Conservation (phyloP, 2,888 invertebrate genomes). For the Pseudanteris insignis region DNA sequence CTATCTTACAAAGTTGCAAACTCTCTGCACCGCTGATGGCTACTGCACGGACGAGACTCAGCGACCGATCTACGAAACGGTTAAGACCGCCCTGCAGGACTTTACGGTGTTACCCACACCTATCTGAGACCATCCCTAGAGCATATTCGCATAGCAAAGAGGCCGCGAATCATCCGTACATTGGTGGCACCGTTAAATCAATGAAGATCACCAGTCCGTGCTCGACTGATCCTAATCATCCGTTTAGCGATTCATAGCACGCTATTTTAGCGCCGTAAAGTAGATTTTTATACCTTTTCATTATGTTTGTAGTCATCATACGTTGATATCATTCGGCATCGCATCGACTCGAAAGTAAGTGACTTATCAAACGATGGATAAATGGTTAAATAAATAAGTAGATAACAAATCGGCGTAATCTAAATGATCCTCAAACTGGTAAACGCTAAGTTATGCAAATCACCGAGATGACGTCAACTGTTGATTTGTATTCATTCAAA, state of each 20-base stretch:
- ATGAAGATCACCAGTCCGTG: slow-evolving; percentile 17
- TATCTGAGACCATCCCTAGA: slow-evolving; percentile 73
- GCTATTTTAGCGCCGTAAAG: slow-evolving; percentile 13
- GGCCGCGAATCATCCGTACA: slow-evolving; percentile 2
- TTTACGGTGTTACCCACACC: slow-evolving; percentile 90
- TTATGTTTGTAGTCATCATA: slow-evolving; percentile 2
- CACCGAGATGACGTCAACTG: too few species aligned
- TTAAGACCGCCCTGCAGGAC: slow-evolving; percentile 91
- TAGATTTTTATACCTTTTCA: slow-evolving; percentile 39
- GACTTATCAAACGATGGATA: too few species aligned
- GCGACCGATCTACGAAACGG: slow-evolving; percentile 87
- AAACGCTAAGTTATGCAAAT: too few species aligned
- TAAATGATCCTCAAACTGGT: too few species aligned
- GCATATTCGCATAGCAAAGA: slow-evolving; percentile 29
- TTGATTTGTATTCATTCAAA: too few species aligned
- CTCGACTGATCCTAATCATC: slow-evolving; percentile 31
- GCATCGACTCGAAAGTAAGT: too few species aligned
- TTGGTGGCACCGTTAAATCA: slow-evolving; percentile 20
- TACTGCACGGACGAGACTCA: slow-evolving; percentile 81
- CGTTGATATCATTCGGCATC: too few species aligned
- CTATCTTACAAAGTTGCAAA: slow-evolving; percentile 90
- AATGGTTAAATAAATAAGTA: too few species aligned
- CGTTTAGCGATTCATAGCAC: slow-evolving; percentile 15
- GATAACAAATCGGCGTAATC: too few species aligned
- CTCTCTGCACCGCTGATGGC: slow-evolving; percentile 82